A percentile compares a stretch with the other conserved stretches of the same genome.
phyloP scores from a whole-genome alignment of 2,113 vertebrate genomes.

The Phrynocephalus versicolor region DNA sequence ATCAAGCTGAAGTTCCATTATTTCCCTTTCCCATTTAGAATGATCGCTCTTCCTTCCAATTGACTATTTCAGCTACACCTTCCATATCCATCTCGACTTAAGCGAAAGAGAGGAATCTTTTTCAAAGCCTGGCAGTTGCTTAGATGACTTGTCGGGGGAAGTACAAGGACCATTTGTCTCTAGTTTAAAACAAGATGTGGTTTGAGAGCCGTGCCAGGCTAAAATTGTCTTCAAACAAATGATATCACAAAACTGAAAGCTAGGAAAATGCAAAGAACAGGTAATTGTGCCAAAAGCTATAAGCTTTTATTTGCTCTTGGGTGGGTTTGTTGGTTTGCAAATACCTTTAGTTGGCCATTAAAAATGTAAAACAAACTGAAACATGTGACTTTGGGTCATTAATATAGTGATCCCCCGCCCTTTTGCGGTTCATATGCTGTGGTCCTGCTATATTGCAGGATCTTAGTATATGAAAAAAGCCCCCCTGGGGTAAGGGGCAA shows the following conservation, averaged over 20 bases:
- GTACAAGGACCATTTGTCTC: slow-evolving; percentile 29
- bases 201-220: slow-evolving; percentile 6
- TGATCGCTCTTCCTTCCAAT: neutral
- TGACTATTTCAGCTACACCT: neutral
- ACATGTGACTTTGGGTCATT: too few relatives aligned
- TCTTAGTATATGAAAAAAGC: too few relatives aligned
- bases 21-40: slow-evolving; percentile 20
- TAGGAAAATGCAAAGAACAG: neutral
- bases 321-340: neutral
- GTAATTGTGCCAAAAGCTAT: slow-evolving; percentile 29
- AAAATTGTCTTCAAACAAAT: slow-evolving; percentile 18
- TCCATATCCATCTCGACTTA: slow-evolving; percentile 29
- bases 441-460: too few relatives aligned
- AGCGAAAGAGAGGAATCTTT: slow-evolving; percentile 24
- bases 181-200: slow-evolving; percentile 30
- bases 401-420: too few relatives aligned
- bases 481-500: too few relatives aligned
- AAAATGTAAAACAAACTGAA: too few relatives aligned
- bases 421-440: too few relatives aligned
- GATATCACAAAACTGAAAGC: slow-evolving; percentile 6
- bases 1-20: neutral
- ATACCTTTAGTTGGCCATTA: too few relatives aligned
- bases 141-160: neutral
- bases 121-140: slow-evolving; percentile 17
- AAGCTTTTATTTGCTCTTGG: too few relatives aligned